Evolutionary conservation across 2,797 vertebrate species (phyloP), one percentile per base, ranked within the genome.

Genomic region (Halcyon chelicuti): DNA sequence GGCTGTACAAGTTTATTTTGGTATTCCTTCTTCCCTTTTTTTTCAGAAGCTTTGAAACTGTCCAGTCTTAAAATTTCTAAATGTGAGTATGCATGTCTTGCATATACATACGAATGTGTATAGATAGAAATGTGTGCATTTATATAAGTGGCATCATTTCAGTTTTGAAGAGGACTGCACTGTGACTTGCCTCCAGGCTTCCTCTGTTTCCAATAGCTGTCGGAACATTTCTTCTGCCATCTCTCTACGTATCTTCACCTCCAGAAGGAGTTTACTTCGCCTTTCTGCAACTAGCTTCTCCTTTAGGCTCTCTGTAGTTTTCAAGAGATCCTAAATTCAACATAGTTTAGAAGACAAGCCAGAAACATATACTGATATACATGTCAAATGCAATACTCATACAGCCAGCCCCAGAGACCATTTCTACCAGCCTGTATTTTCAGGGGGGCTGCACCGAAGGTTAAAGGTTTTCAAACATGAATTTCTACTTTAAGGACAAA

Each of bases 171-270:
- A 28, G 18, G 21, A 31, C 25, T 86, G 46, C 63, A 82, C 13
- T 3, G 23, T 8, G 14, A 76, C 91, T 83, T 92, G 98, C 99
- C 97, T 98, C 96, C 98, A 98, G 28, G 98, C 97, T 85, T 99
- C 98, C 89, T 99, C 98, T 5, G 98, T 98, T 95, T 99, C 98
- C 97, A 99, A 93, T 86, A 99, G 98, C 96, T 99, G 98, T 14
- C 97, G 98, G 76, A 99, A 97, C 99, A 99, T 99, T 12, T 98
- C 99, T 62, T 99, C 98, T 42, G 99, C 99, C 99, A 99, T 99
- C 93, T 99, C 99, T 87, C 98, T 98, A n/a, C 99, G 99, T 49
- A 99, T 99, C 96, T 98, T 98, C 60, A 99, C 98, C 94, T 99
- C 99, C 93, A 99, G 98, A 13, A 98, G 91, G 28, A 99, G 97